phyloP scores from a whole-genome alignment of 2,113 vertebrate genomes.

The Telmatochromis sp. region DNA sequence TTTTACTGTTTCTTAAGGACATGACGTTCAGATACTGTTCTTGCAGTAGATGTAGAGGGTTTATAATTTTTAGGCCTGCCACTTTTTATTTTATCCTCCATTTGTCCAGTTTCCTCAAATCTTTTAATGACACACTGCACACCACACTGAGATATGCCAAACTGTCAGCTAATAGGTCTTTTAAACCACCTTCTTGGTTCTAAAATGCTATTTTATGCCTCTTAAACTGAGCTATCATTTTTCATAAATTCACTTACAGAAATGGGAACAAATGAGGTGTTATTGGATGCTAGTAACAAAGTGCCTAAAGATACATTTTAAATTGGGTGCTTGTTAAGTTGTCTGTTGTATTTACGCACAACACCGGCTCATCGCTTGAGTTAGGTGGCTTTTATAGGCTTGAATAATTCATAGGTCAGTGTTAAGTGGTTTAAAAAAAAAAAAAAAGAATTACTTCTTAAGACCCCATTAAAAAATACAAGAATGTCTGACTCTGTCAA shows the following conservation, averaged over 20 bases:
- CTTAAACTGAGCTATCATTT: background rate
- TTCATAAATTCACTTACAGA: background rate
- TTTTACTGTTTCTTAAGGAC: background rate
- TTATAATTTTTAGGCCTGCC: background rate
- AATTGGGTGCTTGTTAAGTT: background rate
- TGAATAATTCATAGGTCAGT: background rate
- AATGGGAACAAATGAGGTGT: background rate
- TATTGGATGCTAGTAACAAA: background rate
- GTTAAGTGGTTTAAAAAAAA: background rate
- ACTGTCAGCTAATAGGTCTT: background rate
- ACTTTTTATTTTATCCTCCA: background rate
- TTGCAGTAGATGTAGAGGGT: background rate
- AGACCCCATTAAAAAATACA: background rate
- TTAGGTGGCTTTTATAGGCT: background rate
- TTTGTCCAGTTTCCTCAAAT: background rate
- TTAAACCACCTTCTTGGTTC: background rate
- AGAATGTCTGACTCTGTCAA: background rate
- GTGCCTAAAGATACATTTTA: background rate
- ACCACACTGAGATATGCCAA: background rate
- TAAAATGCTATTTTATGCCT: background rate
- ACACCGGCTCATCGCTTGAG: background rate
- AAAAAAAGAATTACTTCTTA: background rate
- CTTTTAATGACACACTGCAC: background rate
- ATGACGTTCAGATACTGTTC: background rate
- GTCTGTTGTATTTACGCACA: background rate